These are phyloP conservation scores for Heliconius hermathena DNA, from an alignment of 1,140 invertebrate genomes.

Conservation along the genomic window DNA sequence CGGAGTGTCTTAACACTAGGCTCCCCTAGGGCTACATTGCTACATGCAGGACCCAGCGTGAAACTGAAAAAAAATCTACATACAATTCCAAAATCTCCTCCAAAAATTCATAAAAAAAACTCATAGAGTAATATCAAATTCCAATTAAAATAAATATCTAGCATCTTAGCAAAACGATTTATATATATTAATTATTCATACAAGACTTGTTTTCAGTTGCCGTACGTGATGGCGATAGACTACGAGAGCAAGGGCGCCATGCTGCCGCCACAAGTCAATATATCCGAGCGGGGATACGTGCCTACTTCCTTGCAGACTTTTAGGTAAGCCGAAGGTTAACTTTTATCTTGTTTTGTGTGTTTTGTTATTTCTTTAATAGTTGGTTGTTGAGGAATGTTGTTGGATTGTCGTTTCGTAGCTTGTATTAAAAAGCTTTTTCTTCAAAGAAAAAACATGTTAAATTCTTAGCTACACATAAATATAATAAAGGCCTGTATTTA, in stretches of 20 bases:
- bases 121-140: not conserved
- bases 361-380: not conserved
- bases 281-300: conserved; percentile 88
- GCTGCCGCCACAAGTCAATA: conserved; percentile 89
- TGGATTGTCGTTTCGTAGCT: not conserved
- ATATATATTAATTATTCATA: conserved; percentile 31
- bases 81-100: too few species aligned
- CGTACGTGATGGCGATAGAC: conserved; percentile 89
- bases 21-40: too few species aligned
- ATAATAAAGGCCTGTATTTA: too few species aligned
- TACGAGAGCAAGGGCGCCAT: conserved; percentile 89
- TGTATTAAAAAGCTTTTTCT: too few species aligned
- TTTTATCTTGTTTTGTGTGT: not conserved
- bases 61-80: too few species aligned
- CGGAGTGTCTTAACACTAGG: too few species aligned
- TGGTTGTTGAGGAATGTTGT: not conserved
- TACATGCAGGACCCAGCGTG: too few species aligned
- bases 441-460: too few species aligned
- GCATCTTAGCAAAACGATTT: not conserved
- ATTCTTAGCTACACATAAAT: too few species aligned
- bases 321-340: conserved; percentile 73
- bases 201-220: conserved; percentile 81
- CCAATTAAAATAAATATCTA: not conserved
- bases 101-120: not conserved
- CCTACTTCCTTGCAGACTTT: conserved; percentile 89